Base-by-base conservation (phyloP, 2,888 invertebrate species). In the Slavum lentiscoides region DNA sequence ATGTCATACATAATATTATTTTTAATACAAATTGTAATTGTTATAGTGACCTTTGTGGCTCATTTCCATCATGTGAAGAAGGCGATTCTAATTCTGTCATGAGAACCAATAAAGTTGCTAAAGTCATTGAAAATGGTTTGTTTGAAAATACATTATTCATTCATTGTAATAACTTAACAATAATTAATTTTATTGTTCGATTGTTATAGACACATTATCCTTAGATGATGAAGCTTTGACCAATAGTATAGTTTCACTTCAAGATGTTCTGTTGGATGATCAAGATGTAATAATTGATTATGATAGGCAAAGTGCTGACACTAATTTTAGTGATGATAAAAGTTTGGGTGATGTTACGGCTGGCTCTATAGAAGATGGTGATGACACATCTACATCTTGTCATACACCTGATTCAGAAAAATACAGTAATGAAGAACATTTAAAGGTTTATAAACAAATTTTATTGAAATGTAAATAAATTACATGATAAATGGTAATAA, bases 211-310 rank as follows among this genome's bases (percentile, higher is more conserved):
- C 13, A 55, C 77, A 39, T 53, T 80, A n/a, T 80, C 77, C 21
- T 13, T 80, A 43, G 77, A 80, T 64, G 77, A 80, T 55, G 77
- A 80, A 70, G 77, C 77, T 39, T 64, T 80, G 30, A 73, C 66
- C 7, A 80, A 82, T 69, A 83, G 80, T 66, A 76, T 83, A 69
- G 82, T 81, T 58, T 83, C 83, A 37, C 64, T 83, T 49, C 76
- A 82, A 68, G 83, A 83, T 62, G 83, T 83, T 62, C 43, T 83
- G 23, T 67, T 83, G 17, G 83, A 83, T 62, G 83, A 83, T 75
- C 69, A 75, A 74, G 82, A 81, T 72, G 74, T 83, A 39, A 58
- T 81, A 21, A 76, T 77, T 55, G 83, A 83, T 43, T 81, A 83
- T 72, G 83, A 83, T 68, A 68, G 74, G 64, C 82, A 81, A 58